phyloP scores from a whole-genome alignment of 2,113 vertebrate species.

The Dermatemys mawii region DNA sequence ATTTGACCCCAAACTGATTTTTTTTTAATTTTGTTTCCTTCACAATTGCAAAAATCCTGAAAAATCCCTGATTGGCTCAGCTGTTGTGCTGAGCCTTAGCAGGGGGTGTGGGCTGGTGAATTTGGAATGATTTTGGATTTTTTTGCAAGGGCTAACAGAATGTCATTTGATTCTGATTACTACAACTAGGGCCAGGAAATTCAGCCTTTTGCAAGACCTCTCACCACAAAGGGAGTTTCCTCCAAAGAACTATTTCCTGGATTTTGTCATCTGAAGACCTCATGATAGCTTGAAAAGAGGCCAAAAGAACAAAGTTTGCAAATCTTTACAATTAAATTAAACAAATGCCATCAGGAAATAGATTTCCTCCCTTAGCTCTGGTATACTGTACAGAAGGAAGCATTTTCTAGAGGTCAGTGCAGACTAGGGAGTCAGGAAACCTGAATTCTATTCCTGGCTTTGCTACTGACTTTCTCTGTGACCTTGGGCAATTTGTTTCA shows the following conservation, averaged over 20 bases:
- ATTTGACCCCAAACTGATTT: background rate
- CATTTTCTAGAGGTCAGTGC: background rate
- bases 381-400: background rate
- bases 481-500: background rate
- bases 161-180: rapidly evolving
- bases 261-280: background rate
- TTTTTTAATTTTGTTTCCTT: background rate
- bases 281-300: background rate
- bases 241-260: background rate
- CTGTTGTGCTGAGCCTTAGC: background rate
- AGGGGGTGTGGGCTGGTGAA: rapidly evolving
- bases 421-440: background rate
- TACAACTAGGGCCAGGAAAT: rapidly evolving
- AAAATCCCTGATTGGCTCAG: background rate
- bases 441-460: background rate
- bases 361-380: background rate
- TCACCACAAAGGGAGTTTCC: background rate
- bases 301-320: background rate
- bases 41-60: background rate
- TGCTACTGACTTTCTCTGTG: background rate
- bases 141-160: rapidly evolving
- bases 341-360: background rate
- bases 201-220: background rate
- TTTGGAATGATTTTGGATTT: rapidly evolving
- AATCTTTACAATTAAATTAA: background rate